Evolutionary conservation across 2,113 vertebrate genomes (phyloP).

Genomic region (Actinemys pallida): DNA sequence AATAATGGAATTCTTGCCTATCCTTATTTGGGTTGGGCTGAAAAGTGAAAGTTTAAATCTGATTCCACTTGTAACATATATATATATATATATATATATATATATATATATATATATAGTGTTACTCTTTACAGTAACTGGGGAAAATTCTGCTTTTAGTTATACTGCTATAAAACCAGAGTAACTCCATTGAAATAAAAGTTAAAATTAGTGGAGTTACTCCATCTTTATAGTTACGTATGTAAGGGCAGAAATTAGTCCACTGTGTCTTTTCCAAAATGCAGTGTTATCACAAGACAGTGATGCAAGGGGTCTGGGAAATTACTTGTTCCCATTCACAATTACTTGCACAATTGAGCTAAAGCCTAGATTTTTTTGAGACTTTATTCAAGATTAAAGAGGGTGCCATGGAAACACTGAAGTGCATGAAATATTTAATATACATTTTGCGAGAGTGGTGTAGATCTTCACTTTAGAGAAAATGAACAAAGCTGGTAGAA

Average conservation of each 20-base stretch:
- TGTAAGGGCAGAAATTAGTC: background rate
- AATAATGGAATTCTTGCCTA: background rate
- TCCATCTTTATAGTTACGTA: background rate
- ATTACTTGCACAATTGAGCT: conserved; percentile 55
- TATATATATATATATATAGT: background rate
- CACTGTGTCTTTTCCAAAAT: background rate
- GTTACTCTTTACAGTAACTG: conserved; percentile 10
- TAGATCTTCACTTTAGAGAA: conserved; percentile 10
- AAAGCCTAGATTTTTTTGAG: conserved; percentile 18
- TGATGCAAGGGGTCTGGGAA: conserved; percentile 41
- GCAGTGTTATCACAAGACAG: conserved; percentile 27
- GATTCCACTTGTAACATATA: background rate
- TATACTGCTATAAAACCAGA: background rate
- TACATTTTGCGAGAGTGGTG: background rate
- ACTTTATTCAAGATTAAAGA: conserved; percentile 53
- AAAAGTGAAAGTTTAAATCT: background rate
- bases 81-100: no score
- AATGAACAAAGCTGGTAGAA: background rate
- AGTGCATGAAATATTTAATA: conserved; percentile 11
- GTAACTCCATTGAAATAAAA: background rate
- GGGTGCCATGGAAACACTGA: conserved; percentile 14
- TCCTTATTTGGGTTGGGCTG: background rate
- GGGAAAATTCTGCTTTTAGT: background rate
- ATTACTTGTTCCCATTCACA: conserved; percentile 42
- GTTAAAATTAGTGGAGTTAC: background rate